These are phyloP conservation scores for Callopanchax toddi DNA, from an alignment of 2,113 vertebrate species.

Conservation along the genomic window DNA sequence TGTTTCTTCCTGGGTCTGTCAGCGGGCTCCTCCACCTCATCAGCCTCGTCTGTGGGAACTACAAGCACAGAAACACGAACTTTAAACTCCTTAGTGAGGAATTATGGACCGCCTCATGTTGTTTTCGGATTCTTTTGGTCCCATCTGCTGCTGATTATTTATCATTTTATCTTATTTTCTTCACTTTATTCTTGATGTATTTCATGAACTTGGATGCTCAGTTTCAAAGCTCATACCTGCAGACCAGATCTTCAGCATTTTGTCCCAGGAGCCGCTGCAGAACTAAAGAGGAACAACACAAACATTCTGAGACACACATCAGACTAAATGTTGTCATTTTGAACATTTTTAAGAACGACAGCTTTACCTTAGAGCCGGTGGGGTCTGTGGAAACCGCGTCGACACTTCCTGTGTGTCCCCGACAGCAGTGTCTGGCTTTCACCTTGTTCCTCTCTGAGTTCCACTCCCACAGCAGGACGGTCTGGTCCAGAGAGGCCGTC, in stretches of 20 bases:
- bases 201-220: too few relatives aligned
- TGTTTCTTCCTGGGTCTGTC: conserved; percentile 94
- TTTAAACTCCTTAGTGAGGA: too few relatives aligned
- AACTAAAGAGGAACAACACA: conserved; percentile 80
- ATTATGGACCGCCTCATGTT: too few relatives aligned
- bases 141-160: too few relatives aligned
- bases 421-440: conserved; percentile 91
- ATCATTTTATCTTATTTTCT: too few relatives aligned
- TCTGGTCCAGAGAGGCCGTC: conserved; percentile 96
- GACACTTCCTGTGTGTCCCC: conserved; percentile 92
- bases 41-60: conserved; percentile 94
- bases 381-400: conserved; percentile 88
- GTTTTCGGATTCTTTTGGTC: too few relatives aligned
- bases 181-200: too few relatives aligned
- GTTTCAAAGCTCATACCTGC: conserved; percentile 83
- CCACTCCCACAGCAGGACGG: conserved; percentile 95
- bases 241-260: conserved; percentile 99
- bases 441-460: conserved; percentile 90
- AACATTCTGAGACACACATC: background rate
- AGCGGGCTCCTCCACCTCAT: conserved; percentile 85
- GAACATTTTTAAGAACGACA: background rate
- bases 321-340: background rate
- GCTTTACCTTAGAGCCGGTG: conserved; percentile 85
- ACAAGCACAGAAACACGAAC: background rate
- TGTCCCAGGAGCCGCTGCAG: conserved; percentile 99